Evolutionary conservation across 2,888 invertebrate species (phyloP), one percentile per base, ranked within the genome.

Genomic region (Ametastegia equiseti): DNA sequence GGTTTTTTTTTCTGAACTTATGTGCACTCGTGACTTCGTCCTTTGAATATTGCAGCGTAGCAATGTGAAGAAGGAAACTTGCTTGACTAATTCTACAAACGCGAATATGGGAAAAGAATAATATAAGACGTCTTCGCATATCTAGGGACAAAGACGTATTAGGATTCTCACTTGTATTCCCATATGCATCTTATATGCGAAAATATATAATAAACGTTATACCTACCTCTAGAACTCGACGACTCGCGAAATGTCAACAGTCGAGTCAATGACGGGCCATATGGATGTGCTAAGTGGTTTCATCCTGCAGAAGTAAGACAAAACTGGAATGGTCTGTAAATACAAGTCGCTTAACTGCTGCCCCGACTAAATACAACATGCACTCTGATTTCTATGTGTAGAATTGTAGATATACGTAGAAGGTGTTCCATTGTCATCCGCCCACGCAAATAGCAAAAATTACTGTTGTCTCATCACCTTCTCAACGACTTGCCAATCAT

Each of bases 211-310:
- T n/a, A n/a, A n/a, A n/a, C n/a, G n/a, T n/a, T n/a, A n/a, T n/a
- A n/a, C n/a, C n/a, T n/a, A n/a, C n/a, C n/a, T n/a, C n/a, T n/a
- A n/a, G n/a, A n/a, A n/a, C n/a, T n/a, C n/a, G n/a, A 30, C 30
- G 73, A 73, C 30, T n/a, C 23, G 45, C 19, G 23, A 73, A 73
- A 73, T 73, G 73, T 73, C 73, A 73, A 73, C 73, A 50, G 15
- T 7, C 1, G 45, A 73, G 47, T 73, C 73, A 47, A 73, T 73
- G 73, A 50, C 73, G 73, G 33, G 30, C 9, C 30, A n/a, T 73
- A 73, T 27, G n/a, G 3, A 73, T 30, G 50, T 73, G 73, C 50
- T 73, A 73, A 73, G 73, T 73, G 50, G 73, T 19, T 6, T n/a
- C 30, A 42, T 69, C 69, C 39, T 42, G 23, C 19, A n/a, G n/a